Conservation (phyloP, 2,888 invertebrate species). For the Pseudoips prasinana region DNA sequence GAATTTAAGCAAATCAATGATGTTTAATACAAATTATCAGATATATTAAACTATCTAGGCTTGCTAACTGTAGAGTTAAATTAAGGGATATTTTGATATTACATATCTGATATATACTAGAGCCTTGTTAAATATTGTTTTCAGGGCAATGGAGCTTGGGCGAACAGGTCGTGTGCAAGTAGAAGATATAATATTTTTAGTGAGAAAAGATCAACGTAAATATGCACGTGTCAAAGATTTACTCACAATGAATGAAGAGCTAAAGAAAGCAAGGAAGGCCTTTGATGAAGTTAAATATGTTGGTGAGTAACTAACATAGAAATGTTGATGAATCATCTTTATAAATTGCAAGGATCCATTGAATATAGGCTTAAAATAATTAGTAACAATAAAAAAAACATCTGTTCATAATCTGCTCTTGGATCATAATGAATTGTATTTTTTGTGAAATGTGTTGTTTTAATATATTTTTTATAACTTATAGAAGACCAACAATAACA, state of each 20-base stretch:
- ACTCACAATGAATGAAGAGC: conserved; percentile 98
- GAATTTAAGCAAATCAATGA: too few species aligned
- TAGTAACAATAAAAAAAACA: too few species aligned
- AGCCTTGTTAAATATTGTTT: conserved; percentile 18
- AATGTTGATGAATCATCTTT: neutral
- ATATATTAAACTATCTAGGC: too few species aligned
- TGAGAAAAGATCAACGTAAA: conserved; percentile 97
- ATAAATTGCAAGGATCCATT: too few species aligned
- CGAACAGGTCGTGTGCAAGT: conserved; percentile 98
- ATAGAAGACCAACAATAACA: conserved; percentile 79
- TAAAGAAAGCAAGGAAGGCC: conserved; percentile 99
- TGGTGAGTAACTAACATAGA: conserved; percentile 84
- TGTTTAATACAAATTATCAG: too few species aligned
- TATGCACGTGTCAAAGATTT: conserved; percentile 98
- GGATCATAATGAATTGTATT: too few species aligned
- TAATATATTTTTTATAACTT: conserved; percentile 60
- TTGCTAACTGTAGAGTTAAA: too few species aligned
- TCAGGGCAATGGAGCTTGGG: conserved; percentile 97
- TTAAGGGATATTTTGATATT: too few species aligned
- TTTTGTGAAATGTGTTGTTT: conserved; percentile 1
- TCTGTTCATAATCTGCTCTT: too few species aligned
- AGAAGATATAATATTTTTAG: conserved; percentile 98
- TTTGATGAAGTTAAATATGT: conserved; percentile 99
- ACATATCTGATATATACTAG: too few species aligned
- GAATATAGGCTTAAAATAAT: too few species aligned